Evolutionary conservation across 2,888 invertebrate genomes (phyloP), one percentile per base, ranked within the genome.

Genomic region (Coleophora deauratella): DNA sequence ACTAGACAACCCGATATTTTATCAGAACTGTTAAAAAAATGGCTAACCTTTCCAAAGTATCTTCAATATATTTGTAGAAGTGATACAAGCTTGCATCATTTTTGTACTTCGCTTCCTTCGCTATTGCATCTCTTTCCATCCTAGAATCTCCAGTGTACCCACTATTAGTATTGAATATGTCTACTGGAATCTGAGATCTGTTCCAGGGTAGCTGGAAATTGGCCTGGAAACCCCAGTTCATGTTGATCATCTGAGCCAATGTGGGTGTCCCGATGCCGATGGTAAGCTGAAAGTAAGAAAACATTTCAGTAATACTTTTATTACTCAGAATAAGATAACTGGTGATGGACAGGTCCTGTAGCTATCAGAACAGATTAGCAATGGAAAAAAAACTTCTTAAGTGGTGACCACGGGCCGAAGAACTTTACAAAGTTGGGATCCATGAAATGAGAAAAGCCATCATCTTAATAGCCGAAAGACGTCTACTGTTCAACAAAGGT

Each of bases 151-250:
- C 79, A 0, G 55, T 54, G 32, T 75, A 78, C 0, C 78, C 81
- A 1, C 59, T 47, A 47, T 81, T 76, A 0, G 74, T 75, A 9
- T 61, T 55, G 6, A 86, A 52, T 13, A 86, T 71, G 35, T 84
- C 79, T 0, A 62, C 15, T 0, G 86, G 86, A 40, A 86, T 74
- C 46, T 86, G 82, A 1, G 67, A 66, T 30, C 79, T 49, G 42
- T 81, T 84, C 80, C 82, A 84, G 0, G 86, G 86, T 0, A 84
- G 62, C 31, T 76, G 72, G 50, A 86, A 86, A 49, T 86, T 86
- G 1, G 80, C 74, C 62, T 86, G 86, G 45, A 85, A 70, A 0
- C 78, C 84, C 59, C 71, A 84, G 57, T 86, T 86, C 0, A 85
- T 42, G 47, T 72, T 73, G 6, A 86, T 57, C 33, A 65, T 60